Percentiles rank a stretch among this genome's conserved stretches.
phyloP scores from a whole-genome alignment of 2,888 invertebrate genomes.

The Nephrotoma guestfalica region DNA sequence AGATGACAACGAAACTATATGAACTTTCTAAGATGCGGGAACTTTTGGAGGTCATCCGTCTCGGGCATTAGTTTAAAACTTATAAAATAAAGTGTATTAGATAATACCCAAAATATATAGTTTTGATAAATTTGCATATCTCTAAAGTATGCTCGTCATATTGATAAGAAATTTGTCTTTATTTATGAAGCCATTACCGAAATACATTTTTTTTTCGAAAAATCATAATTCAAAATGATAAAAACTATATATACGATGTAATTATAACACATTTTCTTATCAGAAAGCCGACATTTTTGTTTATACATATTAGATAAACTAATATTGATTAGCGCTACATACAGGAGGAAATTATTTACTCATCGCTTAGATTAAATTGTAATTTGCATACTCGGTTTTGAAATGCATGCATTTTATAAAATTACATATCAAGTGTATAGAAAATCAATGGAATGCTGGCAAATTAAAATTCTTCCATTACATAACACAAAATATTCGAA shows the following conservation, averaged over 20 bases:
- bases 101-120: neutral
- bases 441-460: neutral
- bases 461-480: neutral
- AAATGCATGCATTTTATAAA: neutral
- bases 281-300: neutral
- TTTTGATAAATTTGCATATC: neutral
- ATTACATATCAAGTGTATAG: neutral
- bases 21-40: neutral
- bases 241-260: neutral
- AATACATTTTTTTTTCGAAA: neutral
- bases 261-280: neutral
- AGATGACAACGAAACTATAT: neutral
- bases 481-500: neutral
- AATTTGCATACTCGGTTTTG: neutral
- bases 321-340: neutral
- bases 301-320: neutral
- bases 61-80: neutral
- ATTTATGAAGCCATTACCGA: neutral
- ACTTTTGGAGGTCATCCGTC: neutral
- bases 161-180: neutral
- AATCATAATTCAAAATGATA: neutral
- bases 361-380: neutral
- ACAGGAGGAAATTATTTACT: neutral
- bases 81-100: neutral
- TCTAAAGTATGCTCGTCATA: neutral